A percentile compares a stretch with the other conserved stretches of the same genome.
phyloP scores from a whole-genome alignment of 2,113 vertebrate genomes.

The Malurus melanocephalus region DNA sequence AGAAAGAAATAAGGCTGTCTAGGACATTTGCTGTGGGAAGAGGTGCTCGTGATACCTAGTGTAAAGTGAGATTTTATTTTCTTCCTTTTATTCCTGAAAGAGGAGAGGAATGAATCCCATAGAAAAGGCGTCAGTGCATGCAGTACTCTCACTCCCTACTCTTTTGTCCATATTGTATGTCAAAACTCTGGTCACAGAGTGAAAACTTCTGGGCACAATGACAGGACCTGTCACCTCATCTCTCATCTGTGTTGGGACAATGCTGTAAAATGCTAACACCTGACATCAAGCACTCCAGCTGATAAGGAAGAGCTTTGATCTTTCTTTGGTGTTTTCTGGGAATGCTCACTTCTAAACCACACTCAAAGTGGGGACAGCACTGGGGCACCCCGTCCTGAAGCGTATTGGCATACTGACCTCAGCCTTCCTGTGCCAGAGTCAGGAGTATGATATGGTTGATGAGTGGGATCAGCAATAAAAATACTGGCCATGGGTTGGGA shows the following conservation, averaged over 20 bases:
- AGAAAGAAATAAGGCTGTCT: background rate
- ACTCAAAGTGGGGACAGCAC: background rate
- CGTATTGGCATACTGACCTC: background rate
- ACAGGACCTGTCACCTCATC: background rate
- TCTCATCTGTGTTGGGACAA: background rate
- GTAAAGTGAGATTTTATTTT: background rate
- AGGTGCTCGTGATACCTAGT: background rate
- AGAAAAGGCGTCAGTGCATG: background rate
- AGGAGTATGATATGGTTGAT: background rate
- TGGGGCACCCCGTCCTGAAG: background rate
- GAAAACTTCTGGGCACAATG: conserved; percentile 12
- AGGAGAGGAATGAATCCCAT: background rate
- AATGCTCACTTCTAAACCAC: background rate
- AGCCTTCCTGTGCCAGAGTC: background rate
- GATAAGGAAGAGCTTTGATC: conserved; percentile 9
- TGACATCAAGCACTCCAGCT: background rate
- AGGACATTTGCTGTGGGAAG: background rate
- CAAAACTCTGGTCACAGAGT: background rate
- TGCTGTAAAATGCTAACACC: background rate
- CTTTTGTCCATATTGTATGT: background rate
- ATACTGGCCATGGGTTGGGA: background rate
- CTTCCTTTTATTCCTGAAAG: background rate
- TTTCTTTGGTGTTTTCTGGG: background rate
- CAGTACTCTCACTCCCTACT: background rate
- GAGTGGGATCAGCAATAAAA: background rate